A percentile compares a stretch with the other conserved stretches of the same genome.
phyloP scores from a whole-genome alignment of 2,888 invertebrate species.

The Argyresthia albistria region DNA sequence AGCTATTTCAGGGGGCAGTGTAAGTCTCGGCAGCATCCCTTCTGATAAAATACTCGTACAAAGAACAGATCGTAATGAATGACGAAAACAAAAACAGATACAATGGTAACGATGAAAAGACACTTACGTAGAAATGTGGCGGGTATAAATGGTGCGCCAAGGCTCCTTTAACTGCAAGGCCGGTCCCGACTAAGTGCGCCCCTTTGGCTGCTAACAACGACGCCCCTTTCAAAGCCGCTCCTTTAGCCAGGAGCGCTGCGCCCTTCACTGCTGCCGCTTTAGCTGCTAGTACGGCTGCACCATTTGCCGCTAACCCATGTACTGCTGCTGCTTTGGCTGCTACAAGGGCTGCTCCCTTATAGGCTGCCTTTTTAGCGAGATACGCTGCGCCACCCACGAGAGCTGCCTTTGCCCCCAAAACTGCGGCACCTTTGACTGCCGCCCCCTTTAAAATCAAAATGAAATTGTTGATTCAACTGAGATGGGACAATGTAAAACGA shows the following conservation, averaged over 20 bases:
- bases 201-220: not conserved
- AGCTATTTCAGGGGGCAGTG: no score
- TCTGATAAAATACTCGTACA: no score
- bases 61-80: no score
- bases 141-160: no score
- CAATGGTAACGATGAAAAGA: no score
- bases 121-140: no score
- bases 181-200: not conserved
- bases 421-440: not conserved
- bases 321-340: constrained; percentile 9
- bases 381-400: constrained; percentile 6
- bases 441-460: not conserved
- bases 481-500: no score
- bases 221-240: not conserved
- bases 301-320: not conserved
- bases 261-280: constrained; percentile 3
- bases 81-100: no score
- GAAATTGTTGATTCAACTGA: no score
- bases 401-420: constrained; percentile 3
- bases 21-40: no score
- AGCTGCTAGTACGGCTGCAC: constrained; percentile 10
- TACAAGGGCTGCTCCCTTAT: constrained; percentile 8
- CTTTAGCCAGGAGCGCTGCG: not conserved
- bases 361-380: constrained; percentile 10
- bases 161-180: no score